Conservation (phyloP, 2,797 vertebrate genomes). For the Miichthys miiuy region DNA sequence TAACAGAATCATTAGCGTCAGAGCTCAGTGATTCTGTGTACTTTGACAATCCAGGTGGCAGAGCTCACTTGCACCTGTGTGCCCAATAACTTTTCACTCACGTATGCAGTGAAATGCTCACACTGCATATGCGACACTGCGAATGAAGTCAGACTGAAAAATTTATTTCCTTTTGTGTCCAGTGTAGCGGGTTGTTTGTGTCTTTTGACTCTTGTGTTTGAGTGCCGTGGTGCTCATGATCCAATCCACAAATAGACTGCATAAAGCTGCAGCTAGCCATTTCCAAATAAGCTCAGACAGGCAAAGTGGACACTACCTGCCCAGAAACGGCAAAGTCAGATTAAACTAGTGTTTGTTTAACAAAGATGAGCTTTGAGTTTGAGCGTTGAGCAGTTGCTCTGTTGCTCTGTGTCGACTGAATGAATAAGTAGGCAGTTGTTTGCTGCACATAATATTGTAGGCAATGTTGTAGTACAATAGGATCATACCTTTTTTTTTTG, state of each 20-base stretch:
- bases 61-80: not conserved
- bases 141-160: not conserved
- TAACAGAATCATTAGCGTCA: not conserved
- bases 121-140: not conserved
- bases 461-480: no score
- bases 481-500: no score
- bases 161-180: not conserved
- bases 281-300: not conserved
- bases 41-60: not conserved
- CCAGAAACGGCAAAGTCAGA: not conserved
- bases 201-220: not conserved
- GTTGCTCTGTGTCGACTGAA: conserved; percentile 1
- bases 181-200: not conserved
- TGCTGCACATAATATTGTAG: not conserved
- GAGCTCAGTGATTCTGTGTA: not conserved
- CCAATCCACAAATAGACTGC: not conserved
- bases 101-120: not conserved
- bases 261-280: not conserved
- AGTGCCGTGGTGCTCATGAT: not conserved
- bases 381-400: not conserved
- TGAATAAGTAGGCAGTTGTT: not conserved
- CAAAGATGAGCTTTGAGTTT: not conserved
- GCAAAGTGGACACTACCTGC: not conserved
- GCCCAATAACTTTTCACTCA: not conserved
- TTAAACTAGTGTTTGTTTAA: not conserved